Evolutionary conservation across 1,140 invertebrate species (phyloP), one percentile per base, ranked within the genome.

Genomic region (Dreissena polymorpha): DNA sequence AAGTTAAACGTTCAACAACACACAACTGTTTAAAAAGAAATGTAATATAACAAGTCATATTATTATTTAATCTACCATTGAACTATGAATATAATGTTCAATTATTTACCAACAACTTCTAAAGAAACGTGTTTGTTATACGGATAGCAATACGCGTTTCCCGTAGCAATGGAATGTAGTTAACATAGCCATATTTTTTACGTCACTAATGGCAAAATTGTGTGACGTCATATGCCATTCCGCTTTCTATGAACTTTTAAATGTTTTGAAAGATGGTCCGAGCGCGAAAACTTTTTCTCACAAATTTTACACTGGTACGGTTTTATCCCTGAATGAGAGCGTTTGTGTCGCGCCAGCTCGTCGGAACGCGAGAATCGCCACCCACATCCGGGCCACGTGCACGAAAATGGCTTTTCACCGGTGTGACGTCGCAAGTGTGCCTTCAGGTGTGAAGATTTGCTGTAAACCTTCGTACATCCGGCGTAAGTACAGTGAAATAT

Each of bases 361-460:
- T 99, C 98, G 0, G 97, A 98, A 57, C 98, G 94, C 3, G 97
- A 98, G 93, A 99, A 99, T 80, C 96, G 95, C 98, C 98, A 99
- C 12, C 95, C 95, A 92, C 98, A 99, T n/a, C 96, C 96, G 2
- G 95, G 94, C 98, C 98, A 99, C 67, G 96, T 96, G 91, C 97
- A 98, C 5, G 92, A 93, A 90, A 99, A 99, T 0, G 98, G 98
- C 90, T 99, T 99, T 92, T 99, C 97, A 0, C 98, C 98, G 0
- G 97, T 97, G 92, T 99, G 98, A 14, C 98, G 94, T 2, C 98
- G 94, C 69, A 98, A 92, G 91, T 99, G 98, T 2, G 98, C 97
- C 90, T 98, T 98, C 25, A 99, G 94, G 92, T 99, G 98, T 14
- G 93, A 93, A 12, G 97, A 98, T 92, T 99, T 99, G 74, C 97